phyloP scores from a whole-genome alignment of 2,113 vertebrate genomes.

The Thermophis baileyi region DNA sequence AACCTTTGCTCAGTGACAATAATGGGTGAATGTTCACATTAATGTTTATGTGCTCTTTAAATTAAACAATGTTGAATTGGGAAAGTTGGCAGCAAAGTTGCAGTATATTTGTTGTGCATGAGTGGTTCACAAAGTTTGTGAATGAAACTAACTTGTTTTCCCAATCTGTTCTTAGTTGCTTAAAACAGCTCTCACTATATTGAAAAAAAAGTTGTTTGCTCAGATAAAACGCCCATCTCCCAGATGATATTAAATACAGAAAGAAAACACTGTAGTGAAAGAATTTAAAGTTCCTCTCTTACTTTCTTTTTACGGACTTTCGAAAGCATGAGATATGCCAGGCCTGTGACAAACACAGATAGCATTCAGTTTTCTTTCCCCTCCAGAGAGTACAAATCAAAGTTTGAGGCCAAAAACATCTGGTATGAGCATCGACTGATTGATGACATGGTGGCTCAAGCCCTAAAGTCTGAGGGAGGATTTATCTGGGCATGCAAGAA shows the following conservation, averaged over 20 bases:
- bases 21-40: neutral
- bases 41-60: neutral
- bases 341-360: neutral
- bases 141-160: neutral
- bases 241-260: neutral
- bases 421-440: constrained; percentile 98
- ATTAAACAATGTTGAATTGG: neutral
- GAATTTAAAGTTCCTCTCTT: neutral
- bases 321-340: neutral
- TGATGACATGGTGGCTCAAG: constrained; percentile 98
- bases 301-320: neutral
- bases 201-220: neutral
- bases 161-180: neutral
- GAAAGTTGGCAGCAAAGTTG: neutral
- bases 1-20: neutral
- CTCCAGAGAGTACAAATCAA: constrained; percentile 83
- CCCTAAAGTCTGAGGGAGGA: constrained; percentile 95
- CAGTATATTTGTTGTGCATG: neutral
- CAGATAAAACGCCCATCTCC: neutral
- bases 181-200: neutral
- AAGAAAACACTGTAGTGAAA: neutral
- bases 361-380: neutral
- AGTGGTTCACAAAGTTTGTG: neutral
- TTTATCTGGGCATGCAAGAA: constrained; percentile 99
- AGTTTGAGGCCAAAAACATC: constrained; percentile 91